Base-by-base conservation (phyloP, 2,113 vertebrate genomes). In the Cariama cristata region DNA sequence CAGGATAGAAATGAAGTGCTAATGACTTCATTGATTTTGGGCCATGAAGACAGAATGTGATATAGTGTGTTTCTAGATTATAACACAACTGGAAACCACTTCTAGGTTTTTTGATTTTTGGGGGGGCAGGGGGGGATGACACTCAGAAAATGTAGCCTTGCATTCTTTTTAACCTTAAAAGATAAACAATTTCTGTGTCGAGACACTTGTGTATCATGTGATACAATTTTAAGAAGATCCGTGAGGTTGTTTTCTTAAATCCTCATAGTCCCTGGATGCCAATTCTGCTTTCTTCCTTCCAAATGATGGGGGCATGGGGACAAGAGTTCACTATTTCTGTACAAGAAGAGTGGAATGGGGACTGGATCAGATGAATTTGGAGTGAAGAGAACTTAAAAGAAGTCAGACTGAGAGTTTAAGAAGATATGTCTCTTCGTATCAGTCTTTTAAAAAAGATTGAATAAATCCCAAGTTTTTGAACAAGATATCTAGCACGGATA, bases 1-100 rank as follows among this genome's bases (percentile, higher is more conserved):
- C 95, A 96, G 91, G 91, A 79, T 95, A 66, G 77, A 96, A 81
- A 64, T 59, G 14, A 88, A 80, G 27, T 68, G 24, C 21, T 84
- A 33, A 23, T 79, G 44, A 68, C 28, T 84, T 88, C 21, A 28
- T 86, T 5, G 12, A 3, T 63, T 77, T 91, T 49, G 49, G 66
- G 44, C 11, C 27, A 35, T 60, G 26, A 80, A 72, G 40, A 64
- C 15, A 74, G 69, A 58, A 72, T 38, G 8, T 11, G 12, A 11
- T 84, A 5, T 3, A 27, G 8, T 74, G 23, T 33, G 21, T 75
- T 94, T 90, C 24, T 80, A 33, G 50, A 73, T 74, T 38, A 27
- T 74, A 58, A 69, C 32, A 24, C 22, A 80, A 4, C 38, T 81
- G 42, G 42, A 81, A 93, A 84, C 23, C 11, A 52, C 44, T 67